Base-by-base conservation (phyloP, 2,888 invertebrate genomes). In the Tuta absoluta region DNA sequence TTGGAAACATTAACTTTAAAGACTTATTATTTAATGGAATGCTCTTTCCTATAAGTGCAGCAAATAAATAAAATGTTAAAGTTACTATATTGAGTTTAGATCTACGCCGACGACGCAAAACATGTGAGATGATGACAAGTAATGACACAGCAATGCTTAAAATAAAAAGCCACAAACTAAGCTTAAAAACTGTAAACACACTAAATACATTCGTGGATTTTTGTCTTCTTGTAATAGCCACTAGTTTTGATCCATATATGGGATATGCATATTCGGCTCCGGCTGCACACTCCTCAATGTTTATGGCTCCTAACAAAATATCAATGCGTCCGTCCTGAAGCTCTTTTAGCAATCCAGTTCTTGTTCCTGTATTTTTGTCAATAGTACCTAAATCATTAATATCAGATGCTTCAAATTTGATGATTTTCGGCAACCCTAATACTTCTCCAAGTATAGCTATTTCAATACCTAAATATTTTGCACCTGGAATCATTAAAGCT, bases 271-370 rank as follows among this genome's bases (percentile, higher is more conserved):
- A 23, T 53, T 53, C 51, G 14, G 23, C 21, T 5, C 51, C 51
- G 14, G 14, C 23, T 14, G 28, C 17, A 53, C 21, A 56, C 10
- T 53, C 37, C 14, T 28, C 38, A 2, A 60, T 12, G n/a, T 21
- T 45, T 57, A 60, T 56, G 24, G 53, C 56, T 48, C 62, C 62
- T 38, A 62, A 4, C 11, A 62, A n/a, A 2, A 62, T 8, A 24
- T 62, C 62, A 14, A 53, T 41, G 24, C 19, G 19, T 2, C 48
- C n/a, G 38, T 62, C 62, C 11, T 53, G 41, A 17, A 62, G 53
- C 56, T 62, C 53, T n/a, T 53, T 53, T 14, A 62, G 5, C 17
- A 62, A 51, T n/a, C 62, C 62, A 17, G 53, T 62, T 17, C 38
- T 38, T 17, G 19, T 23, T 38, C 53, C 38, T 17, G 62, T 62